Conservation (phyloP, 2,113 vertebrate species). For the Atrichornis clamosus region DNA sequence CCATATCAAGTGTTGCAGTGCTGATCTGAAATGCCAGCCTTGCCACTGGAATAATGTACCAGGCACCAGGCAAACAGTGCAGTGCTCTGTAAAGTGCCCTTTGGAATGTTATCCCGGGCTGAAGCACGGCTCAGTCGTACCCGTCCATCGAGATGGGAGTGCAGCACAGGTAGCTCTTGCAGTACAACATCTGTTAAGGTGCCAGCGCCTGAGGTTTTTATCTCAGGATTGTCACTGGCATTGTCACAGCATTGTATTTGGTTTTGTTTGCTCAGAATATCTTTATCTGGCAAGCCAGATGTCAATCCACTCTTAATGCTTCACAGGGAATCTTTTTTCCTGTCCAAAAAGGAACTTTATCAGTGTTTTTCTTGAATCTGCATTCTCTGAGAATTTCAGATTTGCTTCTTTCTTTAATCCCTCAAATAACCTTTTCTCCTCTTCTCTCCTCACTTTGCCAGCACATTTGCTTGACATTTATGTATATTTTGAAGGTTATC, state of each 20-base stretch:
- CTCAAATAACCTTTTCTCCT: conserved; percentile 4
- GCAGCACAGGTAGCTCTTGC: neutral
- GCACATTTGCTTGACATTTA: neutral
- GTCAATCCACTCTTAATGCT: conserved; percentile 19
- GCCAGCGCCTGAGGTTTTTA: neutral
- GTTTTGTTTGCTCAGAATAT: conserved; percentile 32
- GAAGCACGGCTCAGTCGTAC: neutral
- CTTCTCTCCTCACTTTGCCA: neutral
- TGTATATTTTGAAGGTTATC: neutral
- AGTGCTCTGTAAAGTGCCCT: neutral
- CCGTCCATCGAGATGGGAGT: neutral
- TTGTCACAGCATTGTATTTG: no score
- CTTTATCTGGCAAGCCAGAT: conserved; percentile 45
- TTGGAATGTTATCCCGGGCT: neutral
- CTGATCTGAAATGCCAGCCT: neutral
- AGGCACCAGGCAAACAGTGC: neutral
- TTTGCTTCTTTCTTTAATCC: conserved; percentile 11
- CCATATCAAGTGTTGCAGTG: rapidly evolving
- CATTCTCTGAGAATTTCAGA: neutral
- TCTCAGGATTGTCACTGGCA: neutral
- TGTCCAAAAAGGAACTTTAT: conserved; percentile 35
- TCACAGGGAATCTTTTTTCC: neutral
- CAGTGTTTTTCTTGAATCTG: conserved; percentile 28
- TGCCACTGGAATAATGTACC: neutral
- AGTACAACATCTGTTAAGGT: neutral